A percentile compares a stretch with the other conserved stretches of the same genome.
These are phyloP conservation scores for Aleadryas rufinucha DNA, from an alignment of 2,113 vertebrate genomes.

Conservation along the genomic window DNA sequence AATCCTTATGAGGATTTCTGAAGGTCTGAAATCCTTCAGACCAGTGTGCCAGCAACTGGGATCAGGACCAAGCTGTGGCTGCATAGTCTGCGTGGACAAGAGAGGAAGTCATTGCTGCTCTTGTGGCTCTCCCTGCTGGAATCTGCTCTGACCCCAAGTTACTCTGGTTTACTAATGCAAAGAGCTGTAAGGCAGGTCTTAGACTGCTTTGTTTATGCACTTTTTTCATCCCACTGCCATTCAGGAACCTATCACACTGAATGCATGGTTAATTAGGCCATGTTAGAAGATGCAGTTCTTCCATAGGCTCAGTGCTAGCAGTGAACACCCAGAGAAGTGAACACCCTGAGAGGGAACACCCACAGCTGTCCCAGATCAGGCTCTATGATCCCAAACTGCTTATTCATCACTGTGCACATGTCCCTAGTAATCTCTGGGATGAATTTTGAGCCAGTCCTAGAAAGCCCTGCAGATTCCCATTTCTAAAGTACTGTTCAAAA, in stretches of 20 bases:
- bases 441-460: not conserved
- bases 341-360: no score
- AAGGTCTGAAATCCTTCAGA: no score
- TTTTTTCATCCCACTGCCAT: not conserved
- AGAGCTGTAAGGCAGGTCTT: not conserved
- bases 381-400: not conserved
- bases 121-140: not conserved
- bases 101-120: not conserved
- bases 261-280: not conserved
- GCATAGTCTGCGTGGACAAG: accelerated
- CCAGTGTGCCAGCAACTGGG: accelerated
- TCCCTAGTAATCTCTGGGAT: accelerated
- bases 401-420: accelerated
- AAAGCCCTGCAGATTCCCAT: not conserved
- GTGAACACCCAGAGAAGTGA: no score
- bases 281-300: not conserved
- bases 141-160: not conserved
- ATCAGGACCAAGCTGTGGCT: not conserved
- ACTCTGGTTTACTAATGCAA: not conserved
- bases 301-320: accelerated
- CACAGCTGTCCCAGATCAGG: not conserved
- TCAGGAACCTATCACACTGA: not conserved
- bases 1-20: not conserved
- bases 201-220: not conserved
- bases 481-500: not conserved